Conservation (phyloP, 2,113 vertebrate genomes). For the Sinocyclocheilus anophthalmus region DNA sequence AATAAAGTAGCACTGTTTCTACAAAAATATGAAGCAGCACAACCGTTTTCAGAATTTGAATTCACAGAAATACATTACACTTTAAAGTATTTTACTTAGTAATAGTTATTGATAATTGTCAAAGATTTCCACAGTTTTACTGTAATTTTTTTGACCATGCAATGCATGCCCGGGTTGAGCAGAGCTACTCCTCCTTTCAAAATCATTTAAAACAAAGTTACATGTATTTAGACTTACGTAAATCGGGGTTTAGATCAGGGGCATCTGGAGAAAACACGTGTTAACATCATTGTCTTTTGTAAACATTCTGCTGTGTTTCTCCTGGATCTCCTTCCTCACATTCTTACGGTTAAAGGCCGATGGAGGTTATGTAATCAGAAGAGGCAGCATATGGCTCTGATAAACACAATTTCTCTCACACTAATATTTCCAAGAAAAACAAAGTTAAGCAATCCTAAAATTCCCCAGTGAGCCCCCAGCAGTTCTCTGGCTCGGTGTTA, state of each 20-base stretch:
- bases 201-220: no score
- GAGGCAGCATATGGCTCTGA: constrained; percentile 5
- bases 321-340: constrained; percentile 2
- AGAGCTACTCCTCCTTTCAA: no score
- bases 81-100: neutral
- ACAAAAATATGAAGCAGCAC: no score
- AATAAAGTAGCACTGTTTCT: no score
- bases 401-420: constrained; percentile 19
- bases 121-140: neutral
- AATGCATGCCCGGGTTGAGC: neutral
- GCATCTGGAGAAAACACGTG: neutral
- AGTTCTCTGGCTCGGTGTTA: neutral
- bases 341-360: neutral
- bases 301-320: neutral
- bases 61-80: neutral
- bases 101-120: neutral
- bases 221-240: no score
- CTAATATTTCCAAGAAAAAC: constrained; percentile 31
- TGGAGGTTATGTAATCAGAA: constrained; percentile 10
- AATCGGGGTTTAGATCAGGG: constrained; percentile 8
- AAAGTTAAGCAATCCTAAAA: constrained; percentile 35
- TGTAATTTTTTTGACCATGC: neutral
- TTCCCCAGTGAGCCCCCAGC: neutral
- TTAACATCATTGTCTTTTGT: constrained; percentile 16
- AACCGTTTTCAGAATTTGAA: neutral